Conservation (phyloP, 2,888 invertebrate species). For the Matsumyia berberina region DNA sequence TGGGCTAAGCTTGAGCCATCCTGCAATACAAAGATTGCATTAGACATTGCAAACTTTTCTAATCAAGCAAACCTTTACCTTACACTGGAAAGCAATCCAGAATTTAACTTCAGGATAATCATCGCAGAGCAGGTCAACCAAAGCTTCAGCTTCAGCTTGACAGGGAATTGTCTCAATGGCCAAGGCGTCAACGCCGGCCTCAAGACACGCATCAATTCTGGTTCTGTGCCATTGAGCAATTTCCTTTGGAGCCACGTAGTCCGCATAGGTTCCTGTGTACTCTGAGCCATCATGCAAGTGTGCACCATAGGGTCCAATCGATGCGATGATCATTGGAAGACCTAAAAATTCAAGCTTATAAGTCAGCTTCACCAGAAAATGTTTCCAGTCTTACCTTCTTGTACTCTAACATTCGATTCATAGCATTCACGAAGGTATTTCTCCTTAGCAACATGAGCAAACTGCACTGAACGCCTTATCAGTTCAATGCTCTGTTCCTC, state of each 20-base stretch:
- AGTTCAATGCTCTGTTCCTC: conserved; percentile 89
- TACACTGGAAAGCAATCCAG: conserved; percentile 95
- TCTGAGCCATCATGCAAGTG: conserved; percentile 96
- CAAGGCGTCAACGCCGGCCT: conserved; percentile 92
- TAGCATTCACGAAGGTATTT: conserved; percentile 86
- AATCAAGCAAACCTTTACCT: conserved; percentile 85
- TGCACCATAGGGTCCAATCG: conserved; percentile 97
- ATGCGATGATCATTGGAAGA: conserved; percentile 91
- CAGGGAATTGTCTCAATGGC: conserved; percentile 97
- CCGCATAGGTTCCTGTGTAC: conserved; percentile 93
- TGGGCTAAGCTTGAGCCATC: conserved; percentile 88
- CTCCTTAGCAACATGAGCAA: conserved; percentile 90
- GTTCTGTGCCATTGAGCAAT: conserved; percentile 94
- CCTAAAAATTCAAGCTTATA: conserved; percentile 75
- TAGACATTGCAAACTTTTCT: background rate
- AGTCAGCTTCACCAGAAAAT: conserved; percentile 33
- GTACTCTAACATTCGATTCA: conserved; percentile 81
- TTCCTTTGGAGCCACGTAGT: conserved; percentile 87
- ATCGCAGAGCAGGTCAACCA: conserved; percentile 90
- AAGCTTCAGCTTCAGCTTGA: conserved; percentile 91
- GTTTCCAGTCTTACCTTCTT: conserved; percentile 68
- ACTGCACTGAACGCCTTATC: conserved; percentile 89
- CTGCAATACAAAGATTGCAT: conserved; percentile 80
- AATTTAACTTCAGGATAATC: conserved; percentile 92
- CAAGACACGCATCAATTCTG: conserved; percentile 90